Evolutionary conservation across 2,888 invertebrate species (phyloP).

Genomic region (Lasioglossum oenotherae): DNA sequence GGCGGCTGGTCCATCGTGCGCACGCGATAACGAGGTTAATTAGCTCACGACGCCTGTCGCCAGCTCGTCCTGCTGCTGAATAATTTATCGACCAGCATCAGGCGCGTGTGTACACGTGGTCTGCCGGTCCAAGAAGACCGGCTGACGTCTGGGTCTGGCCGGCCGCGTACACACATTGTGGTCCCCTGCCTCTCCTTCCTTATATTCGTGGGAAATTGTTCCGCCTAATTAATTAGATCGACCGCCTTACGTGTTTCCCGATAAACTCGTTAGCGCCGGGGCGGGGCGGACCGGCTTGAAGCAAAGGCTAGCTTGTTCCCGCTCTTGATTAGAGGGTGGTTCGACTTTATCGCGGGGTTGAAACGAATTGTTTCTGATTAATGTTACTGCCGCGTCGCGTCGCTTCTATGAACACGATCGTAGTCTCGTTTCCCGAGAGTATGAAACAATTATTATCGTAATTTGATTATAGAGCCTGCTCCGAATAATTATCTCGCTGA

Average conservation of each 20-base stretch:
- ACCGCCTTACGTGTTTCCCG: conserved; percentile 45
- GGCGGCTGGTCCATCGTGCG: conserved; percentile 39
- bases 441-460: conserved; percentile 1
- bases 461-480: background rate
- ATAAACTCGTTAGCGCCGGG: conserved; percentile 51
- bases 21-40: conserved; percentile 67
- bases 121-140: background rate
- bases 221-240: conserved; percentile 52
- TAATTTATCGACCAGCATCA: conserved; percentile 64
- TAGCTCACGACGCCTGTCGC: conserved; percentile 64
- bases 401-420: background rate
- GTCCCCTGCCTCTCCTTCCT: conserved; percentile 22
- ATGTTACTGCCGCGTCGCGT: conserved; percentile 2
- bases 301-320: conserved; percentile 6
- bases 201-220: conserved; percentile 48
- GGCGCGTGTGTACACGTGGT: conserved; percentile 51
- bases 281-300: background rate
- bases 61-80: conserved; percentile 63
- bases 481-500: background rate
- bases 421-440: background rate
- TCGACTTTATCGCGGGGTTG: conserved; percentile 21
- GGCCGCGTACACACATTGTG: background rate
- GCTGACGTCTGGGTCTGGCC: background rate
- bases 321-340: conserved; percentile 23
- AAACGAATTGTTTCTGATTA: conserved; percentile 29